A percentile compares a stretch with the other conserved stretches of the same genome.
These are phyloP conservation scores for Scaptomyza graminum DNA, from an alignment of 1,140 invertebrate genomes.

Conservation along the genomic window DNA sequence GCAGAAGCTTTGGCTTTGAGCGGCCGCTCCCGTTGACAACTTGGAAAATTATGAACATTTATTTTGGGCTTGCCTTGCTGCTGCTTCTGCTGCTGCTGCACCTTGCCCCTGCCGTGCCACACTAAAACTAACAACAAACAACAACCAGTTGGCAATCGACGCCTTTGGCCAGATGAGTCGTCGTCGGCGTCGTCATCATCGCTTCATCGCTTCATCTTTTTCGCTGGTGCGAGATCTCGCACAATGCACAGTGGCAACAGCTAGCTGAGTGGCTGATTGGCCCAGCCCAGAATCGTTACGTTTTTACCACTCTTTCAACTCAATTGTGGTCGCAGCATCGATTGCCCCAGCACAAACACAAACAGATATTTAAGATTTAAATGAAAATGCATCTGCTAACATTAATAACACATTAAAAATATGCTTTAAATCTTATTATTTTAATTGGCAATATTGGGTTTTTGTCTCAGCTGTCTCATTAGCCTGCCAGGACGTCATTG, in stretches of 20 bases:
- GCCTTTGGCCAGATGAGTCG: conserved; percentile 34
- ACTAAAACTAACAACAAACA: neutral
- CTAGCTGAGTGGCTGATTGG: neutral
- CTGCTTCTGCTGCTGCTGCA: conserved; percentile 13
- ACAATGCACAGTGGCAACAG: conserved; percentile 46
- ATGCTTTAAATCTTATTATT: too few species aligned
- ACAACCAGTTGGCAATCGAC: conserved; percentile 45
- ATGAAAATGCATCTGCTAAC: too few species aligned
- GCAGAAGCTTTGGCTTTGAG: conserved; percentile 42
- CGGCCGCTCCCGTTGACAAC: conserved; percentile 79
- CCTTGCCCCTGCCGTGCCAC: conserved; percentile 12
- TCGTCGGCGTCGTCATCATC: conserved; percentile 8
- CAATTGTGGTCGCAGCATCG: conserved; percentile 5
- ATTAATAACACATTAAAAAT: too few species aligned
- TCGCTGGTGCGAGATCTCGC: conserved; percentile 63
- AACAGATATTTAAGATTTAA: too few species aligned
- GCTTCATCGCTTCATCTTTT: conserved; percentile 26
- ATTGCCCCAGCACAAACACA: conserved; percentile 1
- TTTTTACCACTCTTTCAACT: conserved; percentile 2
- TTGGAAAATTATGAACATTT: conserved; percentile 79
- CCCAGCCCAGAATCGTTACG: conserved; percentile 15
- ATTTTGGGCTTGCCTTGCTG: conserved; percentile 60
- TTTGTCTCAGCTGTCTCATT: too few species aligned
- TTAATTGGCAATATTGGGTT: too few species aligned
- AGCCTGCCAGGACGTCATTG: too few species aligned